Base-by-base conservation (phyloP, 2,113 vertebrate species). In the Salvelinus sp. region DNA sequence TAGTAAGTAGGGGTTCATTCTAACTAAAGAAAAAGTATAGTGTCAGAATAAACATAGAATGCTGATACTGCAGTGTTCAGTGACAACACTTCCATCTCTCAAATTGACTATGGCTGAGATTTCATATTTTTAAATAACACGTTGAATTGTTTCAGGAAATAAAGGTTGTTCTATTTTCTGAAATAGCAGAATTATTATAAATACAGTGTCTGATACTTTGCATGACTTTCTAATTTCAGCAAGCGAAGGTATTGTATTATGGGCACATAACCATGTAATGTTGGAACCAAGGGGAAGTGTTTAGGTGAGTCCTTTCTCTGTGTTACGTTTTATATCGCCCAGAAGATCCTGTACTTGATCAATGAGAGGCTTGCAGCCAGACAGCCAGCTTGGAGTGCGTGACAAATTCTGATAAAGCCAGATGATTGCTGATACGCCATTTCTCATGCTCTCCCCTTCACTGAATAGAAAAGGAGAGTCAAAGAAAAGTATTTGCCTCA, bases 301-400 rank as follows among this genome's bases (percentile, higher is more conserved):
- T 92, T 87, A 69, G 80, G 70, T 76, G n/a, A 78, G 82, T 66
- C 65, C 79, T 82, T 83, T 88, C 87, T 25, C n/a, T 63, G 48
- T 25, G 12, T 18, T 58, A 82, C 25, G 13, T 47, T 63, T 91
- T 91, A 93, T 93, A 89, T 84, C 20, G 25, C 76, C 83, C 83
- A 87, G 85, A 83, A 94, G 85, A 90, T 93, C 91, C 90, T 92
- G 88, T 88, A 72, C 86, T 83, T 79, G 80, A 90, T 83, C 77
- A 84, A 82, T 69, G 23, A 69, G 74, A 78, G 44, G 63, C 27
- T 74, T 20, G 64, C 86, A 88, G 80, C 82, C 83, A 91, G 70
- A 23, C 25, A 27, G 63, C 6, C 63, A 80, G 76, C 79, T 84
- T 70, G 23, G 80, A 75, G 79, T 88, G 80, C 30, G 63, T 83